Base-by-base conservation (phyloP, 1,140 invertebrate species). In the Homalodisca vitripennis region DNA sequence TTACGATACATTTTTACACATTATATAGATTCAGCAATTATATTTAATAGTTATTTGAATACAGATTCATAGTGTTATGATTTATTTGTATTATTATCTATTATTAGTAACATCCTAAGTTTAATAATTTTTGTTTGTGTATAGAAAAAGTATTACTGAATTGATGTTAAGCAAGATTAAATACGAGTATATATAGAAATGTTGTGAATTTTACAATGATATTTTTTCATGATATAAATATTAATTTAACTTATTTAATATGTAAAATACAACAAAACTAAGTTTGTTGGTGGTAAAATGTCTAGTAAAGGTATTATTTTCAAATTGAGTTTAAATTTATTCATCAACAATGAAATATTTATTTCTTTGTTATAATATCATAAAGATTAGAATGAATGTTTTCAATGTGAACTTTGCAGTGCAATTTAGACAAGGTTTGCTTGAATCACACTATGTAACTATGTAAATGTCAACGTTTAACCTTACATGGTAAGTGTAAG, bases 391-490 rank as follows among this genome's bases (percentile, higher is more conserved):
- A 41, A 41, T 17, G n/a, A 22, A 6, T n/a, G n/a, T n/a, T n/a
- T n/a, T n/a, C n/a, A n/a, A n/a, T n/a, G n/a, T n/a, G n/a, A 51
- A 51, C 48, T 51, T 20, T 20, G 48, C 48, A 51, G 48, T 51
- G 48, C 48, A 51, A 51, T 20, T 20, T 14, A 20, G 22, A 10
- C 3, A 20, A 22, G 22, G 48, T 20, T 51, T n/a, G 48, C 48
- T 51, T 51, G 48, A 51, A 51, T 51, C 48, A 20, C 48, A 20
- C 48, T 51, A 10, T 51, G 48, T 51, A 51, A 51, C 48, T 51
- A 51, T 51, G 48, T 51, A 51, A 6, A 51, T 51, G 48, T 51
- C 3, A 51, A 12, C 48, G 14, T 41, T 51, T 20, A 12, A 22
- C 22, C 14, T 14, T 51, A 3, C 17, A 51, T 51, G 3, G n/a